Conservation (phyloP, 35 echinoderm and acorn worm species). For the Patiria miniata region DNA sequence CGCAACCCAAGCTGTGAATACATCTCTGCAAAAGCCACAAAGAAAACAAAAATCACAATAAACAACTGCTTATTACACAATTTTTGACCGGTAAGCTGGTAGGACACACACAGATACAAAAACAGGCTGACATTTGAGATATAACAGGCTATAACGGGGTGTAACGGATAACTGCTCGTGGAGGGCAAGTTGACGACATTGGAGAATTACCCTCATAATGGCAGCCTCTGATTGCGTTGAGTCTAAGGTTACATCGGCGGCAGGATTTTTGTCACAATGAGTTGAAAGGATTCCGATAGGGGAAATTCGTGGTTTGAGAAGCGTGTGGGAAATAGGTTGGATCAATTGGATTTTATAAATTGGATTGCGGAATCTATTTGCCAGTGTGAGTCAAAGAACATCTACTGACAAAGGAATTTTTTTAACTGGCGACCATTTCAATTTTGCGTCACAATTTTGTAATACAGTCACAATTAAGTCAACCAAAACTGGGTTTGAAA, state of each 20-base stretch:
- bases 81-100: neutral
- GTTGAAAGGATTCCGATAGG: neutral
- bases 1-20: conserved; percentile 71
- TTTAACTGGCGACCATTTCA: too few species aligned
- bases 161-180: too few species aligned
- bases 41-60: neutral
- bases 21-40: conserved; percentile 52
- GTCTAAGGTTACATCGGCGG: neutral
- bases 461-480: too few species aligned
- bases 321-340: too few species aligned
- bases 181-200: too few species aligned
- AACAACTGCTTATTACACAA: neutral
- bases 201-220: neutral
- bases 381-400: too few species aligned
- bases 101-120: neutral
- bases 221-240: neutral
- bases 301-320: too few species aligned
- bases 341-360: too few species aligned
- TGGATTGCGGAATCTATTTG: too few species aligned
- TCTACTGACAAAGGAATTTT: too few species aligned
- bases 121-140: neutral
- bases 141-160: neutral
- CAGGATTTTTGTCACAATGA: neutral
- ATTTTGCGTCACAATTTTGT: too few species aligned
- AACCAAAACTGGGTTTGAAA: too few species aligned